Conservation (phyloP, 2,113 vertebrate species). For the Cephalopterus ornatus region DNA sequence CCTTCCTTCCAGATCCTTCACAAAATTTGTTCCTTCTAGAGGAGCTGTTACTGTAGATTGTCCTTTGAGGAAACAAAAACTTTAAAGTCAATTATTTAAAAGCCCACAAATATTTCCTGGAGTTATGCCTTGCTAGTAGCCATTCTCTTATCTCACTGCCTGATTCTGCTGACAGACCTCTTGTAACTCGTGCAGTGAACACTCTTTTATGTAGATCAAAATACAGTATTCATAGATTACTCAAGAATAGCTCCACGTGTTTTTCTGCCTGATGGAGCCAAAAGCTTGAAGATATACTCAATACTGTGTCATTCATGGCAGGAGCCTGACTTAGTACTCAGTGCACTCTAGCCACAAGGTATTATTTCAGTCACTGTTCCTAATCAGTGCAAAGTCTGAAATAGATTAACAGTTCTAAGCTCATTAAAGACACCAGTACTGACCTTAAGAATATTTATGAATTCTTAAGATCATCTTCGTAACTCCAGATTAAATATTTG, state of each 20-base stretch:
- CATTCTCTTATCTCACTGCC: not conserved
- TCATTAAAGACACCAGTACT: not conserved
- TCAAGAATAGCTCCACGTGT: not conserved
- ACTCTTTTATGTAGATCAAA: not conserved
- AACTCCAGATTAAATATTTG: slow-evolving; percentile 4
- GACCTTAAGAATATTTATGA: not conserved
- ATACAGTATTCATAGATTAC: not conserved
- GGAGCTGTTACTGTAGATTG: not conserved
- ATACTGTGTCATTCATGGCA: not conserved
- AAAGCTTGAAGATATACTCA: not conserved
- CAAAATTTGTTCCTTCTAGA: not conserved
- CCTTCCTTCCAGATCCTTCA: not conserved
- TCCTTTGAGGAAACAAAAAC: not conserved
- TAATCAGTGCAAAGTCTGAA: slow-evolving; percentile 27
- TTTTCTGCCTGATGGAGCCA: not conserved
- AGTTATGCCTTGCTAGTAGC: not conserved
- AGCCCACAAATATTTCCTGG: not conserved
- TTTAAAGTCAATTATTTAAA: not conserved
- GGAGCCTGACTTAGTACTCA: not conserved
- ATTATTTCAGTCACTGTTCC: not conserved
- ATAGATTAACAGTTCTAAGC: not conserved
- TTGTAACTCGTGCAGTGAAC: not conserved
- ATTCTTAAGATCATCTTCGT: not conserved
- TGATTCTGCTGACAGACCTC: not conserved
- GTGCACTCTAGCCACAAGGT: not conserved